phyloP scores from a whole-genome alignment of 1,140 invertebrate species.

The Pantala flavescens region DNA sequence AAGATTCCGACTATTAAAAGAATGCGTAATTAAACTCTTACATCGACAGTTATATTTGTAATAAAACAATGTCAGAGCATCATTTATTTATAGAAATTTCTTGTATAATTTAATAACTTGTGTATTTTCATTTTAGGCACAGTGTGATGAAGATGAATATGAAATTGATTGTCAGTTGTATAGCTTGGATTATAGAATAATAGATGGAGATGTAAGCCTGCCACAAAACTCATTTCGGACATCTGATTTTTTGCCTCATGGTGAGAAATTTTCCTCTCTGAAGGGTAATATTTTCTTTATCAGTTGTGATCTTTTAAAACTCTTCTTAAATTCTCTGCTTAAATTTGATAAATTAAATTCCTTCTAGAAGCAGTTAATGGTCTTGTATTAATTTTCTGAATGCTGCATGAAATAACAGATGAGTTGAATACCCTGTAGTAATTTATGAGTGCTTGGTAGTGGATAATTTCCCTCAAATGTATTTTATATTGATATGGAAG shows the following conservation, averaged over 20 bases:
- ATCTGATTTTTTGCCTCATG: conserved; percentile 64
- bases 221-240: conserved; percentile 67
- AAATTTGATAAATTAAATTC: background rate
- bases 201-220: conserved; percentile 72
- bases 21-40: too few relatives aligned
- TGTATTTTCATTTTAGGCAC: conserved; percentile 37
- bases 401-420: too few relatives aligned
- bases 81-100: too few relatives aligned
- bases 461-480: too few relatives aligned
- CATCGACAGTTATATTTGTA: too few relatives aligned
- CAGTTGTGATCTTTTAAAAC: background rate
- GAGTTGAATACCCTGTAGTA: too few relatives aligned
- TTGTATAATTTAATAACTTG: too few relatives aligned
- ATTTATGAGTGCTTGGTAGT: too few relatives aligned
- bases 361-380: background rate
- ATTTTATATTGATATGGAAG: too few relatives aligned
- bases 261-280: conserved; percentile 33
- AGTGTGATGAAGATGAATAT: conserved; percentile 73
- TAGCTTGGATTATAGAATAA: conserved; percentile 72
- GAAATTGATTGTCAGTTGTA: conserved; percentile 73
- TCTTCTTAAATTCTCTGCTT: background rate
- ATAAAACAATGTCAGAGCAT: too few relatives aligned
- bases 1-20: too few relatives aligned
- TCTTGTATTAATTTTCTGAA: background rate
- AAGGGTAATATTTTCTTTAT: background rate